These are phyloP conservation scores for Tipula vernalis DNA, from an alignment of 2,888 invertebrate genomes.

Conservation along the genomic window DNA sequence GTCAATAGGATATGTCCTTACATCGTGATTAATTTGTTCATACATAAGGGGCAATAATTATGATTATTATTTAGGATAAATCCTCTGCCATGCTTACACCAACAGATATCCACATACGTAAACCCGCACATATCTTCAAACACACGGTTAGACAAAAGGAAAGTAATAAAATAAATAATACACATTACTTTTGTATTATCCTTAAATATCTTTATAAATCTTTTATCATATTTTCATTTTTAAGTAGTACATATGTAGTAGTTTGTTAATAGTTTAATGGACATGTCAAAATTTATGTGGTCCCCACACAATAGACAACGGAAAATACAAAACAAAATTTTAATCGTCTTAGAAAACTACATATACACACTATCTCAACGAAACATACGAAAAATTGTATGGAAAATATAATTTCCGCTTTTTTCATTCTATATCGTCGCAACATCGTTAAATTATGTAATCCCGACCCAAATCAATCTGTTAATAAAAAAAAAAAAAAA, in stretches of 20 bases:
- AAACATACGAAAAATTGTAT: neutral
- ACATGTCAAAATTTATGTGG: neutral
- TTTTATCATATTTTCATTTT: neutral
- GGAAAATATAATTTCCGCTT: neutral
- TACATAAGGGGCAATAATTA: neutral
- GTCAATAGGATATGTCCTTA: neutral
- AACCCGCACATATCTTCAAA: neutral
- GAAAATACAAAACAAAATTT: neutral
- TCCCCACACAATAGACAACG: neutral
- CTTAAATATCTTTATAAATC: neutral
- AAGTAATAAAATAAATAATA: neutral
- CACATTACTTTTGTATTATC: neutral
- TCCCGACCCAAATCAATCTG: neutral
- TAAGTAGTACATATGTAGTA: neutral
- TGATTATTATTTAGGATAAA: neutral
- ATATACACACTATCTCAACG: neutral
- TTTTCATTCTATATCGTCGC: neutral
- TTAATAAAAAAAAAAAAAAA: neutral
- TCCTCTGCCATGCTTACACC: neutral
- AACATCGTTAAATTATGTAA: neutral
- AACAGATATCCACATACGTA: neutral
- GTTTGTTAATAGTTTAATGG: neutral
- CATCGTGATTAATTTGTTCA: neutral
- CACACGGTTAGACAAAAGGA: neutral
- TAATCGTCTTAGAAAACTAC: neutral